phyloP scores from a whole-genome alignment of 2,113 vertebrate genomes.

The Ornithorhynchus anatinus region DNA sequence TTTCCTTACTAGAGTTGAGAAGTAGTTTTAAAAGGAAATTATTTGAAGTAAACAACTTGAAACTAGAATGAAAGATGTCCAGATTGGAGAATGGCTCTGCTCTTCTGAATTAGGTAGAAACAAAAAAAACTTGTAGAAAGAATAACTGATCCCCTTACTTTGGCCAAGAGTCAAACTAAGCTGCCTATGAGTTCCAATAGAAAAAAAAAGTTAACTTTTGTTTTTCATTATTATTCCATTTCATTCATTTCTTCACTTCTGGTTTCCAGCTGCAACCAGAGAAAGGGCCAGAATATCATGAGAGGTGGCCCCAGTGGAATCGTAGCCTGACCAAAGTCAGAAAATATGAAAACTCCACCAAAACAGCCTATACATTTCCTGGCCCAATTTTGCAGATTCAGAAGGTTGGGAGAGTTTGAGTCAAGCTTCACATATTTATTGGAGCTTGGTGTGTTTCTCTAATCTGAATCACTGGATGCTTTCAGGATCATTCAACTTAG shows the following conservation, averaged over 20 bases:
- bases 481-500: constrained; percentile 20
- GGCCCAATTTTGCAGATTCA: background rate
- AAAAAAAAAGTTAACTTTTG: constrained; percentile 34
- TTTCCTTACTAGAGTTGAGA: constrained; percentile 11
- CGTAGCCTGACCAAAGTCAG: constrained; percentile 30
- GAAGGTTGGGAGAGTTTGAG: constrained; percentile 14
- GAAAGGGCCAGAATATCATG: constrained; percentile 38
- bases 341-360: constrained; percentile 43
- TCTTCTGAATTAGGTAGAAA: background rate
- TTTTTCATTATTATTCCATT: constrained; percentile 57
- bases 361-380: constrained; percentile 9
- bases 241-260: constrained; percentile 38
- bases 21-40: background rate
- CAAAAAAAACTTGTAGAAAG: background rate
- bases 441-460: constrained; percentile 9
- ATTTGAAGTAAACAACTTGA: background rate
- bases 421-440: constrained; percentile 11
- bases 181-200: background rate
- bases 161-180: constrained; percentile 2
- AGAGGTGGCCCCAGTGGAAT: constrained; percentile 20
- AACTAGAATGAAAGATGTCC: background rate
- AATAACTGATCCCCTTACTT: constrained; percentile 1
- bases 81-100: background rate
- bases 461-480: constrained; percentile 11
- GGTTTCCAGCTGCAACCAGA: constrained; percentile 40